Percentiles rank a stretch among this genome's conserved stretches.
phyloP scores from a whole-genome alignment of 2,888 invertebrate genomes.

The Cryptosula pallasiana region DNA sequence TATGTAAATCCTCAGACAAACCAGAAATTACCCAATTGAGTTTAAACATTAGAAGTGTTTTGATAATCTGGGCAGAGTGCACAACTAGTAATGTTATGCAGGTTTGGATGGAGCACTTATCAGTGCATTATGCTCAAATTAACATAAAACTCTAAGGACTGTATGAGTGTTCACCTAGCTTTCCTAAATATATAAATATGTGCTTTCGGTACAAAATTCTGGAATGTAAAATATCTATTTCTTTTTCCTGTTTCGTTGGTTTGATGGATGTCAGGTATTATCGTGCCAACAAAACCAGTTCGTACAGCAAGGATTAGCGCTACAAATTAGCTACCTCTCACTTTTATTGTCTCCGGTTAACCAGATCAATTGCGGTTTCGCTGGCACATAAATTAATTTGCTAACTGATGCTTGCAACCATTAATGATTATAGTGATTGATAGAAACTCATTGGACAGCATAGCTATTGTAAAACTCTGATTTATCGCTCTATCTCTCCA shows the following conservation, averaged over 20 bases:
- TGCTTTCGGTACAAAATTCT: not conserved
- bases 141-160: not conserved
- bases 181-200: not conserved
- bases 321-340: slow-evolving; percentile 17
- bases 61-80: not conserved
- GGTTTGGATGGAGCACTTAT: not conserved
- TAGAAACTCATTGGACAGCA: not conserved
- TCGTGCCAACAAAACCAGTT: not conserved
- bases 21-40: slow-evolving; percentile 12
- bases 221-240: slow-evolving; percentile 13
- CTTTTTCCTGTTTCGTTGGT: slow-evolving; percentile 9
- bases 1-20: not conserved
- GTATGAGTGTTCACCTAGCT: not conserved
- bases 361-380: slow-evolving; percentile 1
- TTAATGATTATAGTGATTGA: slow-evolving; percentile 15
- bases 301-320: slow-evolving; percentile 1
- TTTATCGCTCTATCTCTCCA: not conserved
- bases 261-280: slow-evolving; percentile 1
- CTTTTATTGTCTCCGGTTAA: slow-evolving; percentile 22
- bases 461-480: not conserved
- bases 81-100: slow-evolving; percentile 8
- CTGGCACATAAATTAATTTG: slow-evolving; percentile 21
- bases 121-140: slow-evolving; percentile 4
- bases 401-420: not conserved
- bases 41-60: not conserved